Evolutionary conservation across 2,888 invertebrate species (phyloP), one percentile per base, ranked within the genome.

Genomic region (Megastigmus dorsalis): DNA sequence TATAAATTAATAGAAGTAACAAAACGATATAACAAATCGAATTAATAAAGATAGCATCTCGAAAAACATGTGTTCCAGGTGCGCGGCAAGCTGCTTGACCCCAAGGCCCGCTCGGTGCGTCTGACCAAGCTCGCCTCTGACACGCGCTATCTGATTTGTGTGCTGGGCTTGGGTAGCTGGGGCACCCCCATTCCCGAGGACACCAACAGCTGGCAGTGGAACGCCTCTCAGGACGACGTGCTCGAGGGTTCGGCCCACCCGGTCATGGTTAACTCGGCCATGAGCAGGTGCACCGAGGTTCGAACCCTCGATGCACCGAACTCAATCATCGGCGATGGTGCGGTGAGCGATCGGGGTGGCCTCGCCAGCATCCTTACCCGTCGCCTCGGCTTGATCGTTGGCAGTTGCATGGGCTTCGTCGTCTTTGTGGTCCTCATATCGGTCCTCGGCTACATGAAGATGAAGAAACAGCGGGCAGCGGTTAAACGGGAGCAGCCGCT

Each of bases 361-460:
- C 91, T 94, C 55, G 93, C 93, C 76, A 94, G 93, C 74, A 93
- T 96, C 82, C 89, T 96, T 54, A 95, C 95, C 1, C 91, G 96
- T 72, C 91, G 96, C 76, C 89, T 96, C 67, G 95, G 96, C 38
- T 91, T 96, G 78, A 95, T 96, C 81, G 94, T 96, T 69, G 96
- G 96, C 69, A 94, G 95, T 86, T 95, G 94, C 84, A 92, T 96
- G 90, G 95, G 95, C 68, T 94, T 95, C 83, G 92, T 95, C 77
- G 95, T 96, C 63, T 96, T 96, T 85, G 92, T 96, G 63, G 93
- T 95, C 10, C 89, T 96, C 82, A 94, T 95, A 72, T 94, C 95
- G 9, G 93, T 94, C 33, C 90, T 96, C 76, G 95, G 95, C 38
- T 96, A 95, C 86, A 92, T 95, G 83, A 96, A 96, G 88, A 91